These are phyloP conservation scores for Belgica antarctica DNA, from an alignment of 2,888 invertebrate species.

Conservation along the genomic window DNA sequence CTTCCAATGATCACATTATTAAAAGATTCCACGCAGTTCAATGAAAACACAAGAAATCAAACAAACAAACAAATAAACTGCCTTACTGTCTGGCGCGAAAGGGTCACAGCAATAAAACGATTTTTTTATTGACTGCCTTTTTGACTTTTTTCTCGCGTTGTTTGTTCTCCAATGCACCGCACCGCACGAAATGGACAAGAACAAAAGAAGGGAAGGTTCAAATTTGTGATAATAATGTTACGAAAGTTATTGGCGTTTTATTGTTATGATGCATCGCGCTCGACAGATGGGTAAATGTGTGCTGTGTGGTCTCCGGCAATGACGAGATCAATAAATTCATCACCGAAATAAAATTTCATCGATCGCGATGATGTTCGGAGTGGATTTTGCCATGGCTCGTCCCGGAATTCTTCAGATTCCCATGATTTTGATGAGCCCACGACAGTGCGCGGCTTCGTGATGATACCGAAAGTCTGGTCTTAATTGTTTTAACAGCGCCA, in stretches of 20 bases:
- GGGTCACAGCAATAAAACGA: slow-evolving; percentile 15
- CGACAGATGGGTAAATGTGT: slow-evolving; percentile 25
- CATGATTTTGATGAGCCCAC: neutral
- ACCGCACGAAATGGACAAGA: neutral
- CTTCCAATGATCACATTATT: too few relatives aligned
- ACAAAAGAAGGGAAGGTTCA: slow-evolving; percentile 7
- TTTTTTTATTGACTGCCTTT: slow-evolving; percentile 4
- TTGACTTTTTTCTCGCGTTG: neutral
- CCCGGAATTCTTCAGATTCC: neutral
- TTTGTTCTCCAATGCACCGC: slow-evolving; percentile 9
- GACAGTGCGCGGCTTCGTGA: slow-evolving; percentile 22
- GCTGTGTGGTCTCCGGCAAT: slow-evolving; percentile 25
- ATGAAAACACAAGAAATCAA: too few relatives aligned
- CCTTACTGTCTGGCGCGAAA: slow-evolving; percentile 18
- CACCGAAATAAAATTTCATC: neutral
- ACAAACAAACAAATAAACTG: neutral
- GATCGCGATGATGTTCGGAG: neutral
- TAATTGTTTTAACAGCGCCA: slow-evolving; percentile 25
- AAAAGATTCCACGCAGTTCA: too few relatives aligned
- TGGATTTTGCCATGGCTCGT: too few relatives aligned
- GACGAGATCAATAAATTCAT: neutral
- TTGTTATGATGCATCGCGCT: slow-evolving; percentile 18
- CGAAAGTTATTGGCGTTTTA: slow-evolving; percentile 38
- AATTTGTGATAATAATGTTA: slow-evolving; percentile 36
- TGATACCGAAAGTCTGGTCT: neutral